phyloP scores from a whole-genome alignment of 2,888 invertebrate species.

The Thysanoteuthis rhombus region DNA sequence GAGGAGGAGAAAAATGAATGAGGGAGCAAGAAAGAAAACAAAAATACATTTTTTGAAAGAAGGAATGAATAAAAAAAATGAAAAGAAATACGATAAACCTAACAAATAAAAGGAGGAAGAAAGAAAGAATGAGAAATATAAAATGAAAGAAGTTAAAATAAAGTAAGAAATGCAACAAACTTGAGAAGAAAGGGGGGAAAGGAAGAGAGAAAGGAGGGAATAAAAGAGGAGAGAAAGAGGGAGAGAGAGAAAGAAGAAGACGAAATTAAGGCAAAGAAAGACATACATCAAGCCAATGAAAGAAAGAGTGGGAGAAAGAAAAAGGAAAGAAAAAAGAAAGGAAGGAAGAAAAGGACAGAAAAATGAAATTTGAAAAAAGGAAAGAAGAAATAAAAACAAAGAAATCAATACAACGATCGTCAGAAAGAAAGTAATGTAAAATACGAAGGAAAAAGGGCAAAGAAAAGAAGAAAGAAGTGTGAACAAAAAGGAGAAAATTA shows the following conservation, averaged over 20 bases:
- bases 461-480: no score
- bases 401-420: not conserved
- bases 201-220: not conserved
- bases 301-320: not conserved
- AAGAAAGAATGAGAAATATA: not conserved
- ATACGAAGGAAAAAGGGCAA: no score
- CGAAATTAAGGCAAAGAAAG: not conserved
- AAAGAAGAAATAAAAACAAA: no score
- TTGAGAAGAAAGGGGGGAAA: not conserved
- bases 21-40: not conserved
- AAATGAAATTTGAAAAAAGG: not conserved
- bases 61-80: no score
- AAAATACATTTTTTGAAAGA: not conserved
- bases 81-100: no score
- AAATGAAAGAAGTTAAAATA: not conserved
- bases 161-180: not conserved
- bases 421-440: not conserved
- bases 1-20: not conserved
- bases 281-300: not conserved
- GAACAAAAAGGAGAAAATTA: no score
- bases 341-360: not conserved
- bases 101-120: not conserved
- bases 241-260: not conserved
- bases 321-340: not conserved
- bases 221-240: not conserved